Percentiles rank a stretch among this genome's conserved stretches.
phyloP scores from a whole-genome alignment of 2,113 vertebrate genomes.

The Centropristis striata region DNA sequence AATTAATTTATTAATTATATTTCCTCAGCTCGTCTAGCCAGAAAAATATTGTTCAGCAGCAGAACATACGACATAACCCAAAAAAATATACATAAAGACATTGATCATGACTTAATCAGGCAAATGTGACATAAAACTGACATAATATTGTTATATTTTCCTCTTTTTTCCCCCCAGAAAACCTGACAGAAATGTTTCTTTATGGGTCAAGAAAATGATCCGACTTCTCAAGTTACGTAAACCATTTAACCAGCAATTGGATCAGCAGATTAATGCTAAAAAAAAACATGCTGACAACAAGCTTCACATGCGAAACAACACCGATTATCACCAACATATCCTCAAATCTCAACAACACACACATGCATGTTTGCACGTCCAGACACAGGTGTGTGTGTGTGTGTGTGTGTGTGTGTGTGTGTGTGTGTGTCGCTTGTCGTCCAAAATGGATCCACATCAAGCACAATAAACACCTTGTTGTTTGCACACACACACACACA shows the following conservation, averaged over 20 bases:
- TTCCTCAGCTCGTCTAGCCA: too few relatives aligned
- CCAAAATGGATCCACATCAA: constrained; percentile 6
- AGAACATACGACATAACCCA: too few relatives aligned
- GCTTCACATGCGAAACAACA: too few relatives aligned
- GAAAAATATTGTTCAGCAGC: background rate
- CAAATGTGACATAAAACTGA: background rate
- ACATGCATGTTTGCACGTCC: too few relatives aligned
- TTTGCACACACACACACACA: constrained; percentile 31
- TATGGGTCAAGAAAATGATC: too few relatives aligned
- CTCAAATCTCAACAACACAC: background rate
- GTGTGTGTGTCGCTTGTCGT: background rate
- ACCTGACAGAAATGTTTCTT: background rate
- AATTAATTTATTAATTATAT: too few relatives aligned
- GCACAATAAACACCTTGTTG: constrained; percentile 37
- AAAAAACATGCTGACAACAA: too few relatives aligned
- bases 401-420: too few relatives aligned
- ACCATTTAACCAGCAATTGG: background rate
- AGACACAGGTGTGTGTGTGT: too few relatives aligned
- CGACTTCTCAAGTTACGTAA: background rate
- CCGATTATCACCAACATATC: background rate
- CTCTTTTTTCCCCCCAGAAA: background rate
- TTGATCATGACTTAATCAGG: background rate
- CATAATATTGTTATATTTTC: too few relatives aligned
- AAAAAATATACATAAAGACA: background rate
- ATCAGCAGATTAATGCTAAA: constrained; percentile 3